Evolutionary conservation across 2,113 vertebrate species (phyloP).

Genomic region (Microtus richardsoni): DNA sequence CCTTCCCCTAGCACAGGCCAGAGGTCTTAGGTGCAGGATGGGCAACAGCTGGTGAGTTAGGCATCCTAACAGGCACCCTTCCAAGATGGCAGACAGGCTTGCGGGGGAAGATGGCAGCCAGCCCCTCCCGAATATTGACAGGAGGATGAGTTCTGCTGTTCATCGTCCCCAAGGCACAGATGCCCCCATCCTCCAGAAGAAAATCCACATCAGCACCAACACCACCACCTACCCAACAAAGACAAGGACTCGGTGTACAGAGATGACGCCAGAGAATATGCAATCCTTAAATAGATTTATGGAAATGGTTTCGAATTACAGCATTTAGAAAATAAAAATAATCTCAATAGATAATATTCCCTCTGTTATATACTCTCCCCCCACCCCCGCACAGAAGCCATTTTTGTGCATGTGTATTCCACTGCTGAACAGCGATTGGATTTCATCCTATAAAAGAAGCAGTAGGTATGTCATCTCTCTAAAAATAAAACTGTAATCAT

Average conservation of each 20-base stretch:
- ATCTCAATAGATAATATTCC: conserved; percentile 92
- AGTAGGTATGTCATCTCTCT: conserved; percentile 83
- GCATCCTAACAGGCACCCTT: background rate
- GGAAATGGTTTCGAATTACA: conserved; percentile 90
- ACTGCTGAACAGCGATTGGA: conserved; percentile 76
- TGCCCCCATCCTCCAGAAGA: conserved; percentile 78
- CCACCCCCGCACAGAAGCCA: conserved; percentile 86
- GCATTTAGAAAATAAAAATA: conserved; percentile 97
- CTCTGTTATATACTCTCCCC: conserved; percentile 88
- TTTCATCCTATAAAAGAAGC: conserved; percentile 92
- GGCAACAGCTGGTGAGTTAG: background rate
- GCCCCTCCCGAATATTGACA: background rate
- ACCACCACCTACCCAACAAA: conserved; percentile 81
- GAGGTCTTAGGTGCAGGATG: background rate
- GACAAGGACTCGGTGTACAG: conserved; percentile 88
- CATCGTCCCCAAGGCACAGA: conserved; percentile 79
- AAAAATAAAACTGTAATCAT: conserved; percentile 89
- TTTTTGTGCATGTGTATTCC: conserved; percentile 87
- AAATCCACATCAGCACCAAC: conserved; percentile 78
- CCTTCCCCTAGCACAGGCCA: background rate
- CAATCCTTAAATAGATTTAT: conserved; percentile 92
- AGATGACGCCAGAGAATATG: conserved; percentile 91
- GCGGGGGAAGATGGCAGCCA: background rate
- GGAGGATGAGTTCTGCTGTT: conserved; percentile 72
- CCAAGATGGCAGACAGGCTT: background rate